A percentile compares a stretch with the other conserved stretches of the same genome.
Evolutionary conservation across 2,888 invertebrate species (phyloP).

Genomic region (Epinotia bilunana): DNA sequence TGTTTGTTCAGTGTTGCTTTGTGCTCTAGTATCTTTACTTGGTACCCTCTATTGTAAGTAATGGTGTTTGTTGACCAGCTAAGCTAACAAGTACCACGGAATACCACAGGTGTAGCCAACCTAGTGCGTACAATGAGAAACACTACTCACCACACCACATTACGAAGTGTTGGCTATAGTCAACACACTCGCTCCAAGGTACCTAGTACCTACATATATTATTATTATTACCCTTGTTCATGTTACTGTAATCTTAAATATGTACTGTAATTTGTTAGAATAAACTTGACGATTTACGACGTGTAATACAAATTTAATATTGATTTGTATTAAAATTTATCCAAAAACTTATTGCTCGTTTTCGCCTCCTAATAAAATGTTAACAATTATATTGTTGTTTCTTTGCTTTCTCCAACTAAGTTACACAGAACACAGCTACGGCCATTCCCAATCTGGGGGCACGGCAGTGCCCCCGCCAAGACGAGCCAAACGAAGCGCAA

Average conservation of each 20-base stretch:
- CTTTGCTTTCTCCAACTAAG: slow-evolving; percentile 50
- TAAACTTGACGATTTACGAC: slow-evolving; percentile 78
- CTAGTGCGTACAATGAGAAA: background rate
- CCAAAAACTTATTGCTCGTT: slow-evolving; percentile 83
- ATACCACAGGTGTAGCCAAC: background rate
- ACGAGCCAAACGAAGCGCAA: too few relatives aligned
- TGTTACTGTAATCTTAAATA: slow-evolving; percentile 82
- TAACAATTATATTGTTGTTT: slow-evolving; percentile 75
- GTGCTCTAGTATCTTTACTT: slow-evolving; percentile 48
- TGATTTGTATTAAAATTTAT: slow-evolving; percentile 82
- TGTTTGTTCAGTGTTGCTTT: slow-evolving; percentile 64
- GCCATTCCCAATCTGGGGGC: too few relatives aligned
- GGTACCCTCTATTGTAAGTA: slow-evolving; percentile 46
- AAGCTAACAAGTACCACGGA: slow-evolving; percentile 4
- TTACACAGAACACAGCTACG: background rate
- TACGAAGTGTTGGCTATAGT: background rate
- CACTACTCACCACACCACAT: background rate
- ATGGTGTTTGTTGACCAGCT: slow-evolving; percentile 60
- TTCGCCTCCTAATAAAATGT: slow-evolving; percentile 85
- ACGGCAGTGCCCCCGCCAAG: too few relatives aligned
- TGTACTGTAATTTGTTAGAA: slow-evolving; percentile 79
- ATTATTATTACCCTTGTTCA: slow-evolving; percentile 71
- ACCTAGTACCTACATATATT: slow-evolving; percentile 39
- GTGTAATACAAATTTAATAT: slow-evolving; percentile 76
- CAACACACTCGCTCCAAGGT: slow-evolving; percentile 17